A percentile compares a stretch with the other conserved stretches of the same genome.
phyloP scores from a whole-genome alignment of 2,797 vertebrate genomes.

The Cyclopterus lumpus region DNA sequence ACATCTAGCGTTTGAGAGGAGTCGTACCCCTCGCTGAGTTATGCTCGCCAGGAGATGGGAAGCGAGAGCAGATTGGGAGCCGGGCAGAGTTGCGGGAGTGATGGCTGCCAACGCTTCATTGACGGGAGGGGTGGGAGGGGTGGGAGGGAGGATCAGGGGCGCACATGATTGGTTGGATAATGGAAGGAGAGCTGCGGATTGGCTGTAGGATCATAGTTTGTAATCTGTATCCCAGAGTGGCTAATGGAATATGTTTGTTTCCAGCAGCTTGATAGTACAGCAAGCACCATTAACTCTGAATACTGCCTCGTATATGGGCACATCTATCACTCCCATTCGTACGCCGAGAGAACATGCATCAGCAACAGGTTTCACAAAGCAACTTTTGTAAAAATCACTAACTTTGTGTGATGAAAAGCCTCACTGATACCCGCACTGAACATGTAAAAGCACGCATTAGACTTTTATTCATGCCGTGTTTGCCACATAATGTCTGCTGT shows the following conservation, averaged over 20 bases:
- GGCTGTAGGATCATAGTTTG: conserved; percentile 58
- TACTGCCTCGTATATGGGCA: conserved; percentile 29
- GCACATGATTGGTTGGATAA: conserved; percentile 49
- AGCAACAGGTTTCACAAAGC: conserved; percentile 55
- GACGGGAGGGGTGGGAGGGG: conserved; percentile 5
- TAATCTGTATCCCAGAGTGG: conserved; percentile 49
- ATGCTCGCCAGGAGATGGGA: conserved; percentile 62
- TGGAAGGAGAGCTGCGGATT: conserved; percentile 48
- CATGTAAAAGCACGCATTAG: conserved; percentile 2
- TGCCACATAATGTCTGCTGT: conserved; percentile 21
- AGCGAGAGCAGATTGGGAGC: conserved; percentile 74
- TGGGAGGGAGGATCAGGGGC: neutral
- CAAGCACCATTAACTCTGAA: conserved; percentile 59
- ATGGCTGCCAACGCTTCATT: conserved; percentile 58
- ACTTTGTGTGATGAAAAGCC: conserved; percentile 15
- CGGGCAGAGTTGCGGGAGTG: conserved; percentile 43
- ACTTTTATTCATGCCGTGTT: conserved; percentile 25
- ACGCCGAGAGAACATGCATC: conserved; percentile 1
- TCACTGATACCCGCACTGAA: conserved; percentile 22
- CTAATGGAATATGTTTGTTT: conserved; percentile 68
- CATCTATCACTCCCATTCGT: conserved; percentile 38
- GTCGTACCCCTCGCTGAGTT: conserved; percentile 59
- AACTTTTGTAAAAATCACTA: conserved; percentile 5
- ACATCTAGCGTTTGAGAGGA: conserved; percentile 61
- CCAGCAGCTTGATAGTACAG: conserved; percentile 63